Conservation (phyloP, 2,888 invertebrate genomes). For the Andrena hattorfiana region DNA sequence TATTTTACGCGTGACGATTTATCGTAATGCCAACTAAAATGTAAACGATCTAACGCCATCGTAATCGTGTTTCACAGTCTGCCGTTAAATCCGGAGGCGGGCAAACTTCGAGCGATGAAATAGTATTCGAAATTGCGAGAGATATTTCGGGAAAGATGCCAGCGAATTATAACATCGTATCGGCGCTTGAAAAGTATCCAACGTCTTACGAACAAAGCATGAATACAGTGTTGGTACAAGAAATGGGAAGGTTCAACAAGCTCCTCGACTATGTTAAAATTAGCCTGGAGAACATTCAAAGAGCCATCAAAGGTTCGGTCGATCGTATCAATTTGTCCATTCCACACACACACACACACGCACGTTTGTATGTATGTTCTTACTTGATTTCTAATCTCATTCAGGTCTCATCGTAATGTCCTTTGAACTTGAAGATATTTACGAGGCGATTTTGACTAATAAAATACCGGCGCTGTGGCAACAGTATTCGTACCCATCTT, state of each 20-base stretch:
- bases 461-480: slow-evolving; percentile 95
- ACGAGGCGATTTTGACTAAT: slow-evolving; percentile 92
- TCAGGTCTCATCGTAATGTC: slow-evolving; percentile 95
- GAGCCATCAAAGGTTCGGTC: slow-evolving; percentile 93
- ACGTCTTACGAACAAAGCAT: slow-evolving; percentile 94
- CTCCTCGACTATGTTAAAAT: slow-evolving; percentile 90
- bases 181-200: slow-evolving; percentile 90
- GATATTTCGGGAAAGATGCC: slow-evolving; percentile 93
- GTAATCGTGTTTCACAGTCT: slow-evolving; percentile 86
- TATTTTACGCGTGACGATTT: not conserved
- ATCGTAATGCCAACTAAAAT: not conserved
- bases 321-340: not conserved
- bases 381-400: not conserved
- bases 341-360: too few relatives aligned
- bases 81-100: slow-evolving; percentile 87
- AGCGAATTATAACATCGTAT: slow-evolving; percentile 88
- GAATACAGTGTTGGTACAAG: slow-evolving; percentile 97
- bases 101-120: slow-evolving; percentile 91
- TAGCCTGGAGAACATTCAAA: slow-evolving; percentile 92
- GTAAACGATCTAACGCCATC: too few relatives aligned
- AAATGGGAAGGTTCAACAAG: slow-evolving; percentile 92
- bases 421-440: slow-evolving; percentile 93
- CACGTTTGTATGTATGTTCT: not conserved
- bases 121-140: slow-evolving; percentile 91
- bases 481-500: slow-evolving; percentile 94